Evolutionary conservation across 2,888 invertebrate genomes (phyloP), one percentile per base, ranked within the genome.

Genomic region (Diaphora mendica): DNA sequence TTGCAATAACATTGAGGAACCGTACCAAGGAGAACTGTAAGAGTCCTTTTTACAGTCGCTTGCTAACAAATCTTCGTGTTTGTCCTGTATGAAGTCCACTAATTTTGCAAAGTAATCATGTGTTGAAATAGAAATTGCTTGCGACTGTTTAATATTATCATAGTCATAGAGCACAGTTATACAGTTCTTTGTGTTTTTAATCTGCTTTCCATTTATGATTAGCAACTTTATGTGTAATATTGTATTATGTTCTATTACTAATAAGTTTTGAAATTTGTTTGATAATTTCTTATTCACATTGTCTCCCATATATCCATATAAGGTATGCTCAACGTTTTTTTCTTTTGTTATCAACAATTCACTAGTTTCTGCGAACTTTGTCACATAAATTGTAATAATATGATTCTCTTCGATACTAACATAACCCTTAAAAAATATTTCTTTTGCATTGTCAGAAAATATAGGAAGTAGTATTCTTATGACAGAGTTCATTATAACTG

Each of bases 1-100:
- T 82, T 93, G 94, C 55, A 90, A 83, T 76, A 94, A 91, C 93
- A 94, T 94, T 64, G 94, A 94, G 33, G 92, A 91, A 74, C 88
- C 81, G 17, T 94, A 68, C 91, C 92, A 93, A 44, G 84, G 79
- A 30, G 91, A 90, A 73, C 81, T 88, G 71, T 75, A 79, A 69
- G 86, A 75, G 33, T 78, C 71, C 65, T 82, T 76, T 75, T 76
- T 73, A 78, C 82, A 80, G 69, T 67, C 26, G 62, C 44, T 71
- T 55, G 59, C 73, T 66, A 68, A 59, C 20, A 73, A 72, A 70
- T 75, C 59, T 64, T 84, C 84, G 77, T 92, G 88, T 64, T 59
- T 55, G 20, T 86, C 84, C 73, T 87, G 85, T 67, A 95, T 86
- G 30, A 92, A 84, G 33, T 71, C 75, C 81, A 93, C 91, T 75